Evolutionary conservation across 92 coral and sea anemone genomes (phyloP).

Genomic region (Meandrina meandrites): DNA sequence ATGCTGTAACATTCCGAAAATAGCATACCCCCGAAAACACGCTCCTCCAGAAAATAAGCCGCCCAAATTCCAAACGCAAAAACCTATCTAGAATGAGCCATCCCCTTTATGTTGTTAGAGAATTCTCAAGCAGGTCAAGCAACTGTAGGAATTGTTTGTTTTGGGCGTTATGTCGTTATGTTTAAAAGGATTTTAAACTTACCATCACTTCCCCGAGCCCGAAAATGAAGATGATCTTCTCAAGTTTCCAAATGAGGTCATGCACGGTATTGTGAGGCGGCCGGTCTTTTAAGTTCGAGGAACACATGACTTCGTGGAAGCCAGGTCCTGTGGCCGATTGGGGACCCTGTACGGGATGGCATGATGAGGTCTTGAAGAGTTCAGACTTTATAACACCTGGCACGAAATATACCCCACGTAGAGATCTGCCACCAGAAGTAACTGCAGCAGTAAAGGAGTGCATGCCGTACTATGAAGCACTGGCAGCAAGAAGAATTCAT

Average conservation of each 20-base stretch:
- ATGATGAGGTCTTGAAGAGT: constrained; percentile 64
- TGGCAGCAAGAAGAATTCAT: constrained; percentile 51
- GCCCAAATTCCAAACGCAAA: no score
- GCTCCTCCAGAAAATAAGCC: no score
- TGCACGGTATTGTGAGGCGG: constrained; percentile 72
- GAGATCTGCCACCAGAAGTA: constrained; percentile 56
- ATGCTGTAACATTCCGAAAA: no score
- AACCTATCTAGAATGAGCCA: no score
- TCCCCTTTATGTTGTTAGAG: no score
- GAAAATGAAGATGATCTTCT: constrained; percentile 81
- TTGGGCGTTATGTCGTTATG: no score
- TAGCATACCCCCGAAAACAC: no score
- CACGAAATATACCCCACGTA: neutral
- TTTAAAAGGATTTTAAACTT: no score
- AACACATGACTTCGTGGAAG: constrained; percentile 69
- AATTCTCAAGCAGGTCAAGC: no score
- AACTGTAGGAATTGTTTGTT: no score
- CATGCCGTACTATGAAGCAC: constrained; percentile 56
- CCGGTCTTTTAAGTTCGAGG: constrained; percentile 56
- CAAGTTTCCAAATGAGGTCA: constrained; percentile 59
- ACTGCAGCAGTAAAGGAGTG: constrained; percentile 52
- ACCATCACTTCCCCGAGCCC: no score
- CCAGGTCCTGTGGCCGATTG: constrained; percentile 59
- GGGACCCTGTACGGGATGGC: constrained; percentile 71
- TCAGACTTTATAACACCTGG: constrained; percentile 45